Evolutionary conservation across 2,113 vertebrate species (phyloP).

Genomic region (Ctenomys sociabilis): DNA sequence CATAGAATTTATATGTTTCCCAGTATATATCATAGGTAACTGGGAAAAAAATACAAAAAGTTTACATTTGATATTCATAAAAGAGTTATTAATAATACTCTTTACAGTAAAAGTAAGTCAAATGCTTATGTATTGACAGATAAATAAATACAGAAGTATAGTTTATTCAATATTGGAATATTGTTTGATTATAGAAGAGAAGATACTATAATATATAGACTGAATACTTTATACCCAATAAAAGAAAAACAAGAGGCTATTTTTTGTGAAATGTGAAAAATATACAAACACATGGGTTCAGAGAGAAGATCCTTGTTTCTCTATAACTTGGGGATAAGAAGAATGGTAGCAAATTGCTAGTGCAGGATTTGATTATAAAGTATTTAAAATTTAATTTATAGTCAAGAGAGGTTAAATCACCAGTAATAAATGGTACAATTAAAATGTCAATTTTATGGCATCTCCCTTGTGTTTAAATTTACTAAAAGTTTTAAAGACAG

Average conservation of each 20-base stretch:
- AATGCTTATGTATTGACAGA: not conserved
- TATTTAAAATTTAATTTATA: not conserved
- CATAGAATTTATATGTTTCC: not conserved
- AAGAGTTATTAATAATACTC: not conserved
- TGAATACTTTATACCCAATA: no score
- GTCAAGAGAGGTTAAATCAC: not conserved
- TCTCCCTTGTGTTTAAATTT: not conserved
- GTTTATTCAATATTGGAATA: not conserved
- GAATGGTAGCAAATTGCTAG: not conserved
- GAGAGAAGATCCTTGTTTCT: not conserved
- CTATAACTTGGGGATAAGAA: not conserved
- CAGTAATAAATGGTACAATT: not conserved
- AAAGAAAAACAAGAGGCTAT: no score
- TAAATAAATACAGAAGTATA: not conserved
- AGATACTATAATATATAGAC: not conserved
- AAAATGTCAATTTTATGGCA: not conserved
- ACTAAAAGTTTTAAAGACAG: not conserved
- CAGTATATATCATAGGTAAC: not conserved
- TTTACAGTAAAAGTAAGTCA: not conserved
- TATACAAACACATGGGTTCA: not conserved
- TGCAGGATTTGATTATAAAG: not conserved
- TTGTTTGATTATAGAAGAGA: not conserved
- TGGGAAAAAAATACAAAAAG: not conserved
- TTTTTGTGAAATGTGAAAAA: not conserved
- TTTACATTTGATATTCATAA: not conserved